Percentiles rank a stretch among this genome's conserved stretches.
Conservation (phyloP, 2,113 vertebrate species). For the Odocoileus virginianus region DNA sequence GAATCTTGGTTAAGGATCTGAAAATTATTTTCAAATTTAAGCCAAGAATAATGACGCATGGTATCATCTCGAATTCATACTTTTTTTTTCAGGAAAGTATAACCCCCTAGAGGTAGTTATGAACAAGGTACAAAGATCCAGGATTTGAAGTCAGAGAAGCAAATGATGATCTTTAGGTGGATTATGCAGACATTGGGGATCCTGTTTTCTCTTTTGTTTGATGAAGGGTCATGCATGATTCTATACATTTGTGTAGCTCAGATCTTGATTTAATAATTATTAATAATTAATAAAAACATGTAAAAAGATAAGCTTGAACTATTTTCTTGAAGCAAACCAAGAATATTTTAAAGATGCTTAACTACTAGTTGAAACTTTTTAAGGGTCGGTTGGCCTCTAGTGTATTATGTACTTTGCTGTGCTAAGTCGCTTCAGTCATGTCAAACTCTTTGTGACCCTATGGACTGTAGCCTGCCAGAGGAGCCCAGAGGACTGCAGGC, state of each 20-base stretch:
- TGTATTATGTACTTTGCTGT: neutral
- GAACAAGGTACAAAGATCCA: neutral
- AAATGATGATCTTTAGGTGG: neutral
- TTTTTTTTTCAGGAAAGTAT: neutral
- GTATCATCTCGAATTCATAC: neutral
- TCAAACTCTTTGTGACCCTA: neutral
- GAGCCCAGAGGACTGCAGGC: neutral
- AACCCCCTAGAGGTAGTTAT: neutral
- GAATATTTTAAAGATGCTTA: neutral
- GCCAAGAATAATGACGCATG: neutral
- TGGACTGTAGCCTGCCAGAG: neutral
- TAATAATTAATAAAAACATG: neutral
- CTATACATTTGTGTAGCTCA: neutral
- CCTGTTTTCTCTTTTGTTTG: neutral
- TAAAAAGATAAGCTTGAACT: neutral
- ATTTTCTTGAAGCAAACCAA: neutral
- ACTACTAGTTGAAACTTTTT: neutral
- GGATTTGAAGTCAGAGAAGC: neutral
- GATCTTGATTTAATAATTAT: neutral
- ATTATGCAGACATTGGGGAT: neutral
- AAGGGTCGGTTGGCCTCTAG: neutral
- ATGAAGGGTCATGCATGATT: neutral
- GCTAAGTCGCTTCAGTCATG: neutral
- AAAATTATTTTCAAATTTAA: neutral
- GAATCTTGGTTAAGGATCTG: neutral